Percentiles rank a stretch among this genome's conserved stretches.
Conservation (phyloP, 2,797 vertebrate genomes). For the Anolis apletophallus region DNA sequence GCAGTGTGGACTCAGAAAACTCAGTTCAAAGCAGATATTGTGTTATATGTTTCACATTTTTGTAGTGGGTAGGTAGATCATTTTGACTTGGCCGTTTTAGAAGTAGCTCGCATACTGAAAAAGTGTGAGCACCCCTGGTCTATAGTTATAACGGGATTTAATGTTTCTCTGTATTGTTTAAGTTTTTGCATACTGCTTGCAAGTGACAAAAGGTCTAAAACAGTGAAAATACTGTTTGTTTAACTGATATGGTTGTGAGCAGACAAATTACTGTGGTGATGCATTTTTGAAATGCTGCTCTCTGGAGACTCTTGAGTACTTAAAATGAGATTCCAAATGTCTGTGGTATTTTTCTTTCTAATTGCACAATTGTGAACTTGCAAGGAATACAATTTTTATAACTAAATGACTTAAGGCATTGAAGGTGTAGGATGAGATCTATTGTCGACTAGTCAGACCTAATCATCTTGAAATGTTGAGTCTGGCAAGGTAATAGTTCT, state of each 20-base stretch:
- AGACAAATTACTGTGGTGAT: not conserved
- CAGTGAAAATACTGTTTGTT: not conserved
- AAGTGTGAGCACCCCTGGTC: too few relatives aligned
- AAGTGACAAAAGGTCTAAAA: not conserved
- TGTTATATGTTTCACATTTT: too few relatives aligned
- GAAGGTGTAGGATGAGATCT: not conserved
- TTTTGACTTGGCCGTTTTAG: too few relatives aligned
- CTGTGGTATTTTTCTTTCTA: not conserved
- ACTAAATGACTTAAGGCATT: not conserved
- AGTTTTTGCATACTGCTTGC: not conserved
- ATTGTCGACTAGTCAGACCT: not conserved
- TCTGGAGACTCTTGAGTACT: not conserved
- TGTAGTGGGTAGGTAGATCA: too few relatives aligned
- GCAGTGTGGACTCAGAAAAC: too few relatives aligned
- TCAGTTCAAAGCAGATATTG: too few relatives aligned
- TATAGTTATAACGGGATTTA: not conserved
- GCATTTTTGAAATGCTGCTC: not conserved
- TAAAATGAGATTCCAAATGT: not conserved
- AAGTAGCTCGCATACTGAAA: too few relatives aligned
- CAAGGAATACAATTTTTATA: not conserved
- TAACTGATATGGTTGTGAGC: not conserved
- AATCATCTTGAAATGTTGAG: not conserved
- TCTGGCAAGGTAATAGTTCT: not conserved
- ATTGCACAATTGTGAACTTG: not conserved
- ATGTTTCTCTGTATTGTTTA: not conserved